Evolutionary conservation across 2,888 invertebrate species (phyloP), one percentile per base, ranked within the genome.

Genomic region (Lasioglossum morio): DNA sequence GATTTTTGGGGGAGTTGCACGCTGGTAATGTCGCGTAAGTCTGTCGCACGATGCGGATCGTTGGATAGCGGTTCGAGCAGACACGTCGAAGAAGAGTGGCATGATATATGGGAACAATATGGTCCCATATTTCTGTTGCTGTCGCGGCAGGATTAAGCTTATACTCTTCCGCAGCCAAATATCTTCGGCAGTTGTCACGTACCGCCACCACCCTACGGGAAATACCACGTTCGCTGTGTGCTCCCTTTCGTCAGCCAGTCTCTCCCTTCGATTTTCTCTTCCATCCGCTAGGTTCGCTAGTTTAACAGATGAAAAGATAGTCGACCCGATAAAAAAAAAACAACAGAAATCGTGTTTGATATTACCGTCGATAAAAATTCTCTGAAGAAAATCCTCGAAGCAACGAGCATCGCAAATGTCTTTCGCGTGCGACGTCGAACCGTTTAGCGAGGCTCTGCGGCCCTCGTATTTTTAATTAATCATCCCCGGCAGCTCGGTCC

Each of bases 121-220:
- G 89, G 92, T 89, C 80, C 91, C 91, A 93, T 93, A 93, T 93
- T 92, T 91, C 90, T 91, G 87, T 89, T 85, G 88, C 92, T 92
- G 90, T 92, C 93, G 89, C 87, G 78, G 86, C 80, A 87, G 92
- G 91, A 93, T 93, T 93, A 93, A 91, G 92, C 91, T 93, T 92
- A 92, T 91, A 91, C 90, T 92, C 86, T 88, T 92, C 88, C 90
- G 89, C 88, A 88, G 88, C 89, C 90, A 89, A 92, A 92, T 92
- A 92, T 93, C 92, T 92, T 93, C 89, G 92, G 91, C 92, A 92
- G 90, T 93, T 91, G 92, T 93, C 93, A 92, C 92, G 92, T 92
- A 91, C 87, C 80, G 76, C 78, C 79, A 48, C 60, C 89, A 82
- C 84, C 88, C 88, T 57, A 84, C 63, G 76, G 75, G 82, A 77